Conservation (phyloP, 2,113 vertebrate genomes). For the Siphamia tubifer region DNA sequence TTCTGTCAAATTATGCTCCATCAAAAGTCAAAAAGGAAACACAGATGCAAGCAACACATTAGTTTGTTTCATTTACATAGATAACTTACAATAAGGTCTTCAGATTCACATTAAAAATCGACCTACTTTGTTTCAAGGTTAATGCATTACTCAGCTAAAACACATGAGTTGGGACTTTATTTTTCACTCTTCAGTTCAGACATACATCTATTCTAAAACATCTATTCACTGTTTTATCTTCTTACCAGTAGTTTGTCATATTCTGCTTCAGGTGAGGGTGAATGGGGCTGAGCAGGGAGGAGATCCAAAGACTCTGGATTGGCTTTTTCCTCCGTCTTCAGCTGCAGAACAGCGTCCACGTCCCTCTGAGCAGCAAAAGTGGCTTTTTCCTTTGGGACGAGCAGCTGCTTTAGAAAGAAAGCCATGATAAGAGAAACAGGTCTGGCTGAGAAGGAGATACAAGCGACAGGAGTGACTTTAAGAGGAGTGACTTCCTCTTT, state of each 20-base stretch:
- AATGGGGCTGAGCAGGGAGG: slow-evolving; percentile 52
- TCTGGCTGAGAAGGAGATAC: slow-evolving; percentile 24
- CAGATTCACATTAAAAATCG: too few species aligned
- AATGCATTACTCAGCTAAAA: too few species aligned
- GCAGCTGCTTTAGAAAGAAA: slow-evolving; percentile 61
- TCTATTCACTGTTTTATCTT: too few species aligned
- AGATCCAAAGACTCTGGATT: slow-evolving; percentile 2
- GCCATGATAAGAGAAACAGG: slow-evolving; percentile 56
- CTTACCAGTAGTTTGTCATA: slow-evolving; percentile 84
- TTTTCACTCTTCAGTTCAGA: too few species aligned
- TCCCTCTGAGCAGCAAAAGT: background rate
- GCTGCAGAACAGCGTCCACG: background rate
- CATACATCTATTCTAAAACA: too few species aligned
- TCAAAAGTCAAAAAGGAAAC: too few species aligned
- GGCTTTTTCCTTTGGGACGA: slow-evolving; percentile 34
- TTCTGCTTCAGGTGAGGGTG: slow-evolving; percentile 80
- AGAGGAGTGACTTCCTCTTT: slow-evolving; percentile 77
- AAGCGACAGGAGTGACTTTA: background rate
- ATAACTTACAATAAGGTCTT: too few species aligned
- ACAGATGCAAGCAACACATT: too few species aligned
- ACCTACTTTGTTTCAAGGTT: too few species aligned
- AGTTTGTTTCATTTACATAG: too few species aligned
- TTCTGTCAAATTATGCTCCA: too few species aligned
- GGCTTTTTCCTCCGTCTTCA: background rate
- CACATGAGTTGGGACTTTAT: too few species aligned